These are phyloP conservation scores for Blastomussa wellsi DNA, from an alignment of 92 coral and sea anemone genomes.

Conservation along the genomic window DNA sequence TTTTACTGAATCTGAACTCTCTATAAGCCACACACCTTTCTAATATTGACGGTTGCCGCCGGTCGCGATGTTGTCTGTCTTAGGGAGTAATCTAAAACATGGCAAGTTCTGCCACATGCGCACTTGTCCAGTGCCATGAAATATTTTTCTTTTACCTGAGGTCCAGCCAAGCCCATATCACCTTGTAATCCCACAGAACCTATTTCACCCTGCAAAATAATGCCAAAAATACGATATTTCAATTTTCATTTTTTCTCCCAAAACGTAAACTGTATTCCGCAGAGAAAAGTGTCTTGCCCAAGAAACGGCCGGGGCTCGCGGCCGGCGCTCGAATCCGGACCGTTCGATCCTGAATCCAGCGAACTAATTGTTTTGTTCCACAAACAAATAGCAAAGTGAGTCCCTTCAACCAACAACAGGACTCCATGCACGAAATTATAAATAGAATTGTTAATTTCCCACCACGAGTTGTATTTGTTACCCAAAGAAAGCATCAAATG, in stretches of 20 bases:
- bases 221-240: not conserved
- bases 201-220: constrained; percentile 16
- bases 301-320: too few species aligned
- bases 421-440: not conserved
- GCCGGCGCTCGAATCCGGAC: too few species aligned
- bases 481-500: too few species aligned
- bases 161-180: constrained; percentile 26
- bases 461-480: too few species aligned
- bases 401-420: not conserved
- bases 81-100: not conserved
- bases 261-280: not conserved
- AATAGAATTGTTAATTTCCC: too few species aligned
- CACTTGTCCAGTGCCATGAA: not conserved
- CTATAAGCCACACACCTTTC: too few species aligned
- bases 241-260: not conserved
- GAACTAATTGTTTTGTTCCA: too few species aligned
- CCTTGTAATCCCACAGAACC: constrained; percentile 36
- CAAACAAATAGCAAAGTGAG: too few species aligned
- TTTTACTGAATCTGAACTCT: too few species aligned
- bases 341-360: too few species aligned
- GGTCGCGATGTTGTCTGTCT: too few species aligned
- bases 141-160: constrained; percentile 24
- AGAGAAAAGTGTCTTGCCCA: not conserved
- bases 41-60: too few species aligned
- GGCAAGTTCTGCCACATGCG: not conserved